These are phyloP conservation scores for Brachymystax lenok DNA, from an alignment of 2,797 vertebrate species.

Conservation along the genomic window DNA sequence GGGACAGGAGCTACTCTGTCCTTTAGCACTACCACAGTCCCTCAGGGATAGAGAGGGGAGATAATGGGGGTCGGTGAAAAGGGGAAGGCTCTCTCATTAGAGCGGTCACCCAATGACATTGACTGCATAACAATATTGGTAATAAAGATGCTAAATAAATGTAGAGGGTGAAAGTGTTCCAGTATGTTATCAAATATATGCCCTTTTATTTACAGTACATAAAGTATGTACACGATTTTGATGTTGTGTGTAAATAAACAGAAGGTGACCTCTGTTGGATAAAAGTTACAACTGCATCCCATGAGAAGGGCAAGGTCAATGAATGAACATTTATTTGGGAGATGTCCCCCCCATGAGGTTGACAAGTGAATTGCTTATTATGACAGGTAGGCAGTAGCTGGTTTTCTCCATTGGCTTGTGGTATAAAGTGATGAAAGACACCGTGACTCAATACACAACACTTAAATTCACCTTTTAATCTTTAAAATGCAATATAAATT, in stretches of 20 bases:
- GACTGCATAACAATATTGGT: not conserved
- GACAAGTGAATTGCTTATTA: not conserved
- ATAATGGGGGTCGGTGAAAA: not conserved
- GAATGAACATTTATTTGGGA: not conserved
- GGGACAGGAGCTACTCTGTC: conserved; percentile 71
- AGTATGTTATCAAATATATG: conserved; percentile 1
- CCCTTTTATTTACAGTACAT: not conserved
- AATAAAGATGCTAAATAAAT: not conserved
- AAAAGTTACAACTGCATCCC: not conserved
- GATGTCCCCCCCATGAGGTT: conserved; percentile 54
- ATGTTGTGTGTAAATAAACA: not conserved
- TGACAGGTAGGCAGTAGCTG: not conserved
- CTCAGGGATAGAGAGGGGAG: not conserved
- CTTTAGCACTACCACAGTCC: conserved; percentile 55
- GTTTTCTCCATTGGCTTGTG: not conserved
- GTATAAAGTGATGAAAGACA: not conserved
- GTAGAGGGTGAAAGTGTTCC: not conserved
- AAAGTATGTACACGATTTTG: not conserved
- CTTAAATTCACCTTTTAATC: not conserved
- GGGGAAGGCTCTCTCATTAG: not conserved
- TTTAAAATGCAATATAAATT: not conserved
- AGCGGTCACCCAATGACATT: not conserved
- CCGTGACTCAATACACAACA: not conserved
- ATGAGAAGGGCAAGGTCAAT: not conserved
- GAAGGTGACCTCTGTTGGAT: not conserved